A percentile compares a stretch with the other conserved stretches of the same genome.
Evolutionary conservation across 1,140 invertebrate genomes (phyloP).

Genomic region (Pachypeltis micranthus): DNA sequence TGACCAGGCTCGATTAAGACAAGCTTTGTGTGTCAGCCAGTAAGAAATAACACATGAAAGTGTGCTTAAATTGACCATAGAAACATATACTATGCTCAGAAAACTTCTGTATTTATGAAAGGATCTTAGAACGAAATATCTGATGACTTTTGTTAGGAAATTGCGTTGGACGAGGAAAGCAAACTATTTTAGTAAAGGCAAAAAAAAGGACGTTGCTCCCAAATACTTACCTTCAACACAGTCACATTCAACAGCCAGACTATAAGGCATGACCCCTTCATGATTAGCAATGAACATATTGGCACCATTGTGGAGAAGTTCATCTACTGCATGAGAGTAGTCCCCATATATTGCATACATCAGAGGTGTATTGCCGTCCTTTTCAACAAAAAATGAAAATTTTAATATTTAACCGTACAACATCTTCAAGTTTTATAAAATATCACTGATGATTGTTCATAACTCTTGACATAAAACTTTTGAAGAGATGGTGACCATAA

Average conservation of each 20-base stretch:
- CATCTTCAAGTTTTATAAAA: too few species aligned
- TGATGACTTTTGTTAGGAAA: neutral
- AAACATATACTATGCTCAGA: too few species aligned
- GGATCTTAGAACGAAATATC: neutral
- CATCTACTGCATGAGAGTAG: conserved; percentile 16
- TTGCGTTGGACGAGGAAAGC: neutral
- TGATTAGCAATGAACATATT: conserved; percentile 11
- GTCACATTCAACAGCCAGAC: conserved; percentile 2
- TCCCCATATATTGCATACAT: conserved; percentile 18
- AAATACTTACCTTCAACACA: conserved; percentile 1
- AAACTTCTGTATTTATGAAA: neutral
- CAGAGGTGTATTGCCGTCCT: conserved; percentile 18
- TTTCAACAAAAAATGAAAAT: neutral
- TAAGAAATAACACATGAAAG: too few species aligned
- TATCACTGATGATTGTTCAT: too few species aligned
- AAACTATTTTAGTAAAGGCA: neutral
- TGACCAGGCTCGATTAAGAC: too few species aligned
- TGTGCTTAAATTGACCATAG: too few species aligned
- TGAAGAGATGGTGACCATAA: too few species aligned
- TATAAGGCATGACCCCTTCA: neutral
- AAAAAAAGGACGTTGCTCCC: neutral
- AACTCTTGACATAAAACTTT: too few species aligned
- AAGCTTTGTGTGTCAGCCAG: too few species aligned
- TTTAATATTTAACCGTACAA: too few species aligned
- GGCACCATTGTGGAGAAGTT: conserved; percentile 16